Conservation (phyloP, 2,113 vertebrate genomes). For the Microtus pennsylvanicus region DNA sequence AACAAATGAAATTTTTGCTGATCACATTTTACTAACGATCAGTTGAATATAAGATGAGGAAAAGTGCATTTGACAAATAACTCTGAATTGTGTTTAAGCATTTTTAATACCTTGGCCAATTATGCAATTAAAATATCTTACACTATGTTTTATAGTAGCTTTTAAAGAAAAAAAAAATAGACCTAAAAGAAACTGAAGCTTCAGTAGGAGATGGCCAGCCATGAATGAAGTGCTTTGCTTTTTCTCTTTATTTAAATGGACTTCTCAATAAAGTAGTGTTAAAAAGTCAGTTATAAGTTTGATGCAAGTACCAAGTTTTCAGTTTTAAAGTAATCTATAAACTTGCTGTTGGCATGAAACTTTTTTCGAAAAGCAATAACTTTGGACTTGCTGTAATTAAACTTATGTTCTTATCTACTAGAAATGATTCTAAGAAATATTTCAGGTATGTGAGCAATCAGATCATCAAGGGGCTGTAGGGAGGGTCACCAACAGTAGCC, state of each 20-base stretch:
- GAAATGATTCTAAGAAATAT: slow-evolving; percentile 62
- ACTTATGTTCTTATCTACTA: slow-evolving; percentile 65
- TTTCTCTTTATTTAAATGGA: slow-evolving; percentile 59
- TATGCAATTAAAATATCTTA: slow-evolving; percentile 61
- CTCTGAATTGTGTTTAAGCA: slow-evolving; percentile 29
- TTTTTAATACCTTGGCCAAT: slow-evolving; percentile 37
- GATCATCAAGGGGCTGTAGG: slow-evolving; percentile 7
- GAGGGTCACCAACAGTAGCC: background rate
- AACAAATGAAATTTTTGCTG: slow-evolving; percentile 26
- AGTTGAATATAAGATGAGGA: slow-evolving; percentile 48
- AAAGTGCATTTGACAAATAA: slow-evolving; percentile 53
- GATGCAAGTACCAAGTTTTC: slow-evolving; percentile 66
- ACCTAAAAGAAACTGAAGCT: background rate
- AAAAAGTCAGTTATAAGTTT: slow-evolving; percentile 66
- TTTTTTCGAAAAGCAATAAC: slow-evolving; percentile 72
- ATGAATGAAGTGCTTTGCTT: slow-evolving; percentile 39
- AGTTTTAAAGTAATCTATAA: slow-evolving; percentile 78
- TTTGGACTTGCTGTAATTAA: slow-evolving; percentile 77
- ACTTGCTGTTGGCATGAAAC: slow-evolving; percentile 63
- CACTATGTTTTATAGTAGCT: slow-evolving; percentile 15
- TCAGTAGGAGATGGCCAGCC: background rate
- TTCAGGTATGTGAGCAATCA: slow-evolving; percentile 13
- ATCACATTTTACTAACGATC: slow-evolving; percentile 4
- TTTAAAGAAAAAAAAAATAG: slow-evolving; percentile 18
- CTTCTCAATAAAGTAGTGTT: slow-evolving; percentile 36